These are phyloP conservation scores for Castor canadensis DNA, from an alignment of 2,113 vertebrate species.

Conservation along the genomic window DNA sequence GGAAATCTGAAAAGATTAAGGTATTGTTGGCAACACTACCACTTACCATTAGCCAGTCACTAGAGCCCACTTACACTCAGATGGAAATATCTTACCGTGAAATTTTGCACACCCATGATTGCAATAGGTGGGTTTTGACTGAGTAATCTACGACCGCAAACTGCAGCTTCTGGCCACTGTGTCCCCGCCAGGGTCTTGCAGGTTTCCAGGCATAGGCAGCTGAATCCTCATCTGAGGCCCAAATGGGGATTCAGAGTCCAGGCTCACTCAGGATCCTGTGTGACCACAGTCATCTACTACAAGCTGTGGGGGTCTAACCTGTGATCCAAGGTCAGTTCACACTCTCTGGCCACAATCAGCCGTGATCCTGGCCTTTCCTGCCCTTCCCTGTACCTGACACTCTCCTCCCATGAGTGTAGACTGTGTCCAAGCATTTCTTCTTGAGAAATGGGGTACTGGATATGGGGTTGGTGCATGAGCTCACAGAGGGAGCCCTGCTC, in stretches of 20 bases:
- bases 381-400: neutral
- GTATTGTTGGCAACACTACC: too few relatives aligned
- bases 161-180: neutral
- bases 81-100: neutral
- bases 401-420: too few relatives aligned
- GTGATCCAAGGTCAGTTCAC: too few relatives aligned
- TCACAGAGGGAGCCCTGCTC: neutral
- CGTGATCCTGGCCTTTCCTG: too few relatives aligned
- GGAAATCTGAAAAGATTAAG: neutral
- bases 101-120: rapidly evolving
- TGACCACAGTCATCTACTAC: too few relatives aligned
- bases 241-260: neutral
- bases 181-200: neutral
- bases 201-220: neutral
- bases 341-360: too few relatives aligned
- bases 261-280: neutral
- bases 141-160: neutral
- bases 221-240: neutral
- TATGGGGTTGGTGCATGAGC: neutral
- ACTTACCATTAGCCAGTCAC: neutral
- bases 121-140: neutral
- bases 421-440: neutral
- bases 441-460: too few relatives aligned
- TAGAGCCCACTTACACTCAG: neutral
- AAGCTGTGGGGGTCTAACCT: too few relatives aligned